Base-by-base conservation (phyloP, 2,797 vertebrate genomes). In the Hypotaenidia philippensis region DNA sequence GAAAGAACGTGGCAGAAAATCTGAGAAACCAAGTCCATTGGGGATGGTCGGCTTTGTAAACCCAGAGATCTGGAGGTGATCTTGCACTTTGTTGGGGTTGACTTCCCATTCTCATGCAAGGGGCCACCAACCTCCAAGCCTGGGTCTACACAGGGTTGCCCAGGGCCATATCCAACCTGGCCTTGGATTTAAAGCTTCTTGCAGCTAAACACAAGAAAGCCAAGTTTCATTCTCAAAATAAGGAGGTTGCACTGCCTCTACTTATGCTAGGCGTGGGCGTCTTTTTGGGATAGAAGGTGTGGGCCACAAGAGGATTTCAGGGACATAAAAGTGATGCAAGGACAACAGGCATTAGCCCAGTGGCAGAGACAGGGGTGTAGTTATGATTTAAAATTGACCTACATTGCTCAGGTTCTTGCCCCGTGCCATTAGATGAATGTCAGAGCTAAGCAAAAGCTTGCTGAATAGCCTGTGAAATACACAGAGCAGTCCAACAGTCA, bases 251-350 rank as follows among this genome's bases (percentile, higher is more conserved):
- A 0, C 29, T 87, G 5, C 38, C 18, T 77, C 32, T 78, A 29
- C 31, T 87, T 61, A 31, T 34, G 16, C 15, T 89, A 36, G 11
- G 10, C 29, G 18, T 15, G 6, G 2, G 26, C 2, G 9, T 5
- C 2, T 50, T 70, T 76, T 23, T 5, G 20, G 0, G 0, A 34
- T 29, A n/a, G 32, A 65, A 64, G 1, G 0, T 13, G 5, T 60
- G 32, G n/a, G 41, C 5, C 29, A 25, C 34, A 25, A 36, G 6
- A 65, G 13, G 20, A 63, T 3, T 89, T 87, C 17, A 14, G 56
- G 52, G 52, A 27, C 0, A 2, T 22, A 47, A n/a, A 91, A 79
- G 5, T 66, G 47, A 49, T 70, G 26, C 10, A 25, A 27, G 13
- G 36, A 21, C 31, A 79, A 29, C 26, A n/a, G 9, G 6, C 19